phyloP scores from a whole-genome alignment of 2,113 vertebrate genomes.

The Periophthalmus modestus region DNA sequence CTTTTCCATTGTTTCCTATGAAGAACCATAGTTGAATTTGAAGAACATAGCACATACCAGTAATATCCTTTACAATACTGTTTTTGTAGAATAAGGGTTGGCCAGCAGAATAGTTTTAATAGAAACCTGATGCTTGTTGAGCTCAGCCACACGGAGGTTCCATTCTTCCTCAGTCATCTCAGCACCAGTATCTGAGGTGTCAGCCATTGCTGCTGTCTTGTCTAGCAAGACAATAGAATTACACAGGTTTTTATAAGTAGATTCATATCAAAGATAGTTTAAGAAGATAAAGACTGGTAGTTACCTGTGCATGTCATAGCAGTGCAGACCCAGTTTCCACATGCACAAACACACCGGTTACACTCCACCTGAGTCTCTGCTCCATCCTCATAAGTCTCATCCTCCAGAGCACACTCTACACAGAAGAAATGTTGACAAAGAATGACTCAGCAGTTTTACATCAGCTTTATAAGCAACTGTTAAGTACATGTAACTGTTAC shows the following conservation, averaged over 20 bases:
- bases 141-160: slow-evolving; percentile 87
- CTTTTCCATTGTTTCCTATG: slow-evolving; percentile 92
- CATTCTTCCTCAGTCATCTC: slow-evolving; percentile 93
- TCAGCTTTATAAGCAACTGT: background rate
- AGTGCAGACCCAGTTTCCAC: slow-evolving; percentile 99
- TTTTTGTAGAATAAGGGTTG: background rate
- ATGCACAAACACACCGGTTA: slow-evolving; percentile 96
- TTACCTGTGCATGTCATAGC: slow-evolving; percentile 95
- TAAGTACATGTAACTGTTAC: background rate
- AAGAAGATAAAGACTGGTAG: background rate
- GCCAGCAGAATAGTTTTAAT: background rate
- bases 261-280: background rate
- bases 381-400: slow-evolving; percentile 92
- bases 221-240: slow-evolving; percentile 63
- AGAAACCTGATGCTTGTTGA: slow-evolving; percentile 95
- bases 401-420: slow-evolving; percentile 94
- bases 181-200: slow-evolving; percentile 67
- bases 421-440: slow-evolving; percentile 1
- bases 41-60: background rate
- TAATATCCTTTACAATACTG: no score
- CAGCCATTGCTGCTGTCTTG: slow-evolving; percentile 75
- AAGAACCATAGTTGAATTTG: background rate
- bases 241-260: background rate
- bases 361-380: slow-evolving; percentile 96
- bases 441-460: background rate